Conservation (phyloP, 1,140 invertebrate species). For the Eumeta japonica region DNA sequence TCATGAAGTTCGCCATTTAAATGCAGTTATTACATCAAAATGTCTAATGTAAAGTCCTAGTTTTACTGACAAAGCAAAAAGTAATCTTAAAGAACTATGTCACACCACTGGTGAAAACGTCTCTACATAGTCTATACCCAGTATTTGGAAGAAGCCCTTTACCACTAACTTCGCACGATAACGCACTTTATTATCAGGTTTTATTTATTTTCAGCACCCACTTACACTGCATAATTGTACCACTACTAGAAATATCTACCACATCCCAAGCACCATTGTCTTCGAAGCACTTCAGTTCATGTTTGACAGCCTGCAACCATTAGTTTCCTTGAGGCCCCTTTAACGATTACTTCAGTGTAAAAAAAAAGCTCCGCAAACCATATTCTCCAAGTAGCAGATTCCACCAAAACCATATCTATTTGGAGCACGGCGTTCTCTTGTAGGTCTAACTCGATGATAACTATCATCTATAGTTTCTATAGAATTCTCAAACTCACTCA, state of each 20-base stretch:
- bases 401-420: conserved; percentile 6
- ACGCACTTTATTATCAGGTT: conserved; percentile 6
- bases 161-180: conserved; percentile 9
- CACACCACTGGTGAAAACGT: conserved; percentile 7
- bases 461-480: conserved; percentile 7
- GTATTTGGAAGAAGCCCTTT: conserved; percentile 7
- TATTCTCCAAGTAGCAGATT: conserved; percentile 3
- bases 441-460: conserved; percentile 1
- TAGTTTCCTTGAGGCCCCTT: conserved; percentile 9
- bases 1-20: no score
- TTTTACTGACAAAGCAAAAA: conserved; percentile 7
- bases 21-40: conserved; percentile 9
- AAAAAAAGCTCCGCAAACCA: conserved; percentile 4
- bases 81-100: conserved; percentile 5
- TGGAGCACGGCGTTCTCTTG: conserved; percentile 3
- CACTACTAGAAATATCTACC: conserved; percentile 9
- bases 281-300: conserved; percentile 11
- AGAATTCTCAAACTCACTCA: no score
- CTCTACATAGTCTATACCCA: conserved; percentile 6
- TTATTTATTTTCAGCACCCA: conserved; percentile 11
- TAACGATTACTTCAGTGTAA: conserved; percentile 7
- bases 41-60: conserved; percentile 4
- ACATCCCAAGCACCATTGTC: conserved; percentile 13
- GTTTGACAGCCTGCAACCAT: conserved; percentile 11
- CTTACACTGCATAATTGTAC: conserved; percentile 10